Evolutionary conservation across 2,797 vertebrate species (phyloP).

Genomic region (Choloepus didactylus): DNA sequence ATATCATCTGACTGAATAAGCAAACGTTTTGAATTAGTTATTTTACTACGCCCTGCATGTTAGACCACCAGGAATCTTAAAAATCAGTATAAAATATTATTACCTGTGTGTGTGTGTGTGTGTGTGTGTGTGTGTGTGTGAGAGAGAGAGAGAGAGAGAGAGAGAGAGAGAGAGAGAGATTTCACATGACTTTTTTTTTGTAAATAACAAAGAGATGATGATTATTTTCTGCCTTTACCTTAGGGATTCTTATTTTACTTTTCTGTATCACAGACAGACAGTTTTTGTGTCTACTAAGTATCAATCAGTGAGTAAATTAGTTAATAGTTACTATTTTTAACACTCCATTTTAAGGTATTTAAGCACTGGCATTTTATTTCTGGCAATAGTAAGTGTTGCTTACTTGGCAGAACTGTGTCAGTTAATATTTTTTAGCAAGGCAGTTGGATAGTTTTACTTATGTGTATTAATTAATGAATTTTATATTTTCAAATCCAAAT

Average conservation of each 20-base stretch:
- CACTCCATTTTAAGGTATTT: not conserved
- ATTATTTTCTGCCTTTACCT: slow-evolving; percentile 5
- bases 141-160: no score
- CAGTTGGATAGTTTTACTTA: not conserved
- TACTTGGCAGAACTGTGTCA: slow-evolving; percentile 2
- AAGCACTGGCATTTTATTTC: slow-evolving; percentile 29
- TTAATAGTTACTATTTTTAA: slow-evolving; percentile 35
- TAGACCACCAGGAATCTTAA: slow-evolving; percentile 2
- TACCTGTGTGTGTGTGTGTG: not conserved
- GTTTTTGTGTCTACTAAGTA: not conserved
- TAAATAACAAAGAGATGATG: not conserved
- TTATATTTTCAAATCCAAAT: slow-evolving; percentile 44
- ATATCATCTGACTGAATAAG: not conserved
- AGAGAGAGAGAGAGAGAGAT: not conserved
- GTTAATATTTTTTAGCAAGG: not conserved
- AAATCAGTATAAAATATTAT: not conserved
- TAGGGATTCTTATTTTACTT: slow-evolving; percentile 25
- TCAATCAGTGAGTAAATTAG: slow-evolving; percentile 25
- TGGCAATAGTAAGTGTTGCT: not conserved
- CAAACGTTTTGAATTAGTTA: slow-evolving; percentile 22
- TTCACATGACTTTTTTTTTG: not conserved
- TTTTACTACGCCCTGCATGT: not conserved
- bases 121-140: not conserved
- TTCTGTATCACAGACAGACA: not conserved
- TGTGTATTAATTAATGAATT: not conserved